phyloP scores from a whole-genome alignment of 2,113 vertebrate species.

The Varanus komodoensis region DNA sequence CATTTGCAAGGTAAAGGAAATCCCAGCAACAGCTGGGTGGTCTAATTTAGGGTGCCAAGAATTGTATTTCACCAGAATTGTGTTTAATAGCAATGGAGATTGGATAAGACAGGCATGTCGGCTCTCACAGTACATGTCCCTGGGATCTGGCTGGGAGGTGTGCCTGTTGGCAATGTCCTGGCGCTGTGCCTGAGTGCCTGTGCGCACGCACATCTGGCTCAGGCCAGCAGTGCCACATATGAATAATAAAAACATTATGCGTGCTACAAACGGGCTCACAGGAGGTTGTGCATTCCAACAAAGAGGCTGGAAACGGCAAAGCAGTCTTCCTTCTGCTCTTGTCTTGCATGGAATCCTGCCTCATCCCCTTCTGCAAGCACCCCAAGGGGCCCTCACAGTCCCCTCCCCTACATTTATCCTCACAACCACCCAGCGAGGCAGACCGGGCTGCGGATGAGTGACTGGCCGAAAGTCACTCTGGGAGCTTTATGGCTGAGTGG shows the following conservation, averaged over 20 bases:
- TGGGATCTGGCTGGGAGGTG: neutral
- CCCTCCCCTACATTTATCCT: no score
- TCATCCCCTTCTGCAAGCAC: no score
- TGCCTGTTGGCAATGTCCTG: neutral
- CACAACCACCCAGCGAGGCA: no score
- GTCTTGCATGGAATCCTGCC: no score
- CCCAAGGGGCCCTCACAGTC: no score
- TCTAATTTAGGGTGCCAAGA: neutral
- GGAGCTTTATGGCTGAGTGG: no score
- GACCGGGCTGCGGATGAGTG: no score
- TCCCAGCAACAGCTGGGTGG: slow-evolving; percentile 13
- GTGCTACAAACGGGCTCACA: neutral
- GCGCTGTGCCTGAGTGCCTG: neutral
- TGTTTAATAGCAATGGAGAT: slow-evolving; percentile 11
- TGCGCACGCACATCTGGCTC: neutral
- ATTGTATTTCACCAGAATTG: neutral
- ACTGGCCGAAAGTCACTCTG: no score
- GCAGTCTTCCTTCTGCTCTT: neutral
- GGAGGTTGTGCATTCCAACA: neutral
- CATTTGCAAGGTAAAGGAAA: neutral
- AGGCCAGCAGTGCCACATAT: neutral
- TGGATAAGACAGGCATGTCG: slow-evolving; percentile 29
- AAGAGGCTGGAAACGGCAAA: neutral
- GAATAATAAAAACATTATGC: neutral
- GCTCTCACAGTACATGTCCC: neutral